Conservation (phyloP, 2,113 vertebrate genomes). For the Pseudopodoces humilis region DNA sequence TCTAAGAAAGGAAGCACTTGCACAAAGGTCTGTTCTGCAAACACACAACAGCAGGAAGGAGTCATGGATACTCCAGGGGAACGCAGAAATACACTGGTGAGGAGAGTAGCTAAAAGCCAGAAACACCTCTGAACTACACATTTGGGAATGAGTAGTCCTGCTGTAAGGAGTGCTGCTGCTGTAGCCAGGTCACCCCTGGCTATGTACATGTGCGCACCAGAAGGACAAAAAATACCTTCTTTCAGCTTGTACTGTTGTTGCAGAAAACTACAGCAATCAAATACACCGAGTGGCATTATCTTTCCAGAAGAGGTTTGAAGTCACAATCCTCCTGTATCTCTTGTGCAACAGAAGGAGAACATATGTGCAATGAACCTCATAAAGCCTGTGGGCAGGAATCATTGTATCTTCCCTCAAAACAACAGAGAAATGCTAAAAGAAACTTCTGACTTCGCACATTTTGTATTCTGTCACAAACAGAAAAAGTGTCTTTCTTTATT, state of each 20-base stretch:
- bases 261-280: background rate
- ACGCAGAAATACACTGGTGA: background rate
- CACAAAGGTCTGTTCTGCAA: background rate
- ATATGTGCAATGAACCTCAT: background rate
- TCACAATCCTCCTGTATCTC: background rate
- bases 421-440: background rate
- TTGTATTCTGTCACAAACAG: background rate
- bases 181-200: background rate
- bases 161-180: background rate
- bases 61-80: background rate
- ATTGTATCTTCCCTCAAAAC: background rate
- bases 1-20: background rate
- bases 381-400: background rate
- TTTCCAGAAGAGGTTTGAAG: background rate
- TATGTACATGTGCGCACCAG: background rate
- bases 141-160: background rate
- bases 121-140: background rate
- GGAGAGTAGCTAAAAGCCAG: background rate
- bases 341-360: background rate
- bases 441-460: background rate
- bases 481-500: background rate
- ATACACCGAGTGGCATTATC: background rate
- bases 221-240: background rate
- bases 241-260: background rate
- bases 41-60: background rate